Conservation (phyloP, 2,113 vertebrate genomes). For the Potamarius usumacintae region DNA sequence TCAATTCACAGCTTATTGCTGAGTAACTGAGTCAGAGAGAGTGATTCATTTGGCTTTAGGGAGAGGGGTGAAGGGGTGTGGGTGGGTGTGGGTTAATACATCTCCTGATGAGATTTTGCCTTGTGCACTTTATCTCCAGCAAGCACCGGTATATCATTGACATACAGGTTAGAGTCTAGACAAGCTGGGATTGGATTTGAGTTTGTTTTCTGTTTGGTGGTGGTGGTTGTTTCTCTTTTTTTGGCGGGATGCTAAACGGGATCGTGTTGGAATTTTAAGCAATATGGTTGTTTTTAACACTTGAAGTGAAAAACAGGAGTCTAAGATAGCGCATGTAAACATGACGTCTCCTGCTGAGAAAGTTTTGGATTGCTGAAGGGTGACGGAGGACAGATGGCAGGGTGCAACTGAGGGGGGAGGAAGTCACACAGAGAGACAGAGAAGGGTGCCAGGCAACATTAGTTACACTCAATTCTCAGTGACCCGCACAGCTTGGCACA, state of each 20-base stretch:
- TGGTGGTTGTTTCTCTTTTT: neutral
- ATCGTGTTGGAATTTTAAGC: neutral
- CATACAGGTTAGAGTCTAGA: slow-evolving; percentile 55
- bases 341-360: slow-evolving; percentile 70
- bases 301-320: slow-evolving; percentile 17
- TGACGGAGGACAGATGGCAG: slow-evolving; percentile 76
- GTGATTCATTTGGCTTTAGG: slow-evolving; percentile 69
- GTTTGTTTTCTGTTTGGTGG: slow-evolving; percentile 15
- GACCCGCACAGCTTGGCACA: slow-evolving; percentile 66
- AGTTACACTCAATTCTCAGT: slow-evolving; percentile 78
- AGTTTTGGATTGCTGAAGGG: slow-evolving; percentile 69
- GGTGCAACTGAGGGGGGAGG: slow-evolving; percentile 64
- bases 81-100: slow-evolving; percentile 61
- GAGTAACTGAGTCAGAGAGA: slow-evolving; percentile 72
- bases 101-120: slow-evolving; percentile 71
- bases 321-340: slow-evolving; percentile 52
- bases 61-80: neutral
- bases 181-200: slow-evolving; percentile 27
- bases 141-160: slow-evolving; percentile 63
- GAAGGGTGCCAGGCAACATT: slow-evolving; percentile 71
- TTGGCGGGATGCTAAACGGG: neutral
- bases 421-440: neutral
- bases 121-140: slow-evolving; percentile 66
- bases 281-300: slow-evolving; percentile 14
- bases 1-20: slow-evolving; percentile 73